A percentile compares a stretch with the other conserved stretches of the same genome.
These are phyloP conservation scores for Mesoclemmys tuberculata DNA, from an alignment of 2,113 vertebrate species.

Conservation along the genomic window DNA sequence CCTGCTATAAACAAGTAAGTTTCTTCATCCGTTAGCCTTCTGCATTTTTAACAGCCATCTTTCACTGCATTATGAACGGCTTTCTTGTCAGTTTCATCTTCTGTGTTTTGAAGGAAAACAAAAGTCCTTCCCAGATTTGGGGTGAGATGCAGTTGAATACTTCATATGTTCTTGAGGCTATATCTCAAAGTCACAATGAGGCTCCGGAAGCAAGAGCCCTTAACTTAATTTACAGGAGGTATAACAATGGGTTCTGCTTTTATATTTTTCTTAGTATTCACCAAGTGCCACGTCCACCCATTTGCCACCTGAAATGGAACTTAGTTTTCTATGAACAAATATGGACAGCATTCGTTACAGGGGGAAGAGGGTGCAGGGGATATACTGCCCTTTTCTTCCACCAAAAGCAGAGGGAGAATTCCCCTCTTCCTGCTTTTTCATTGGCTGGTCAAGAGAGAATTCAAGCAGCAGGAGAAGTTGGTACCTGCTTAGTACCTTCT, in stretches of 20 bases:
- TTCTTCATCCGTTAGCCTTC: conserved; percentile 43
- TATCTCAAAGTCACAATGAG: conserved; percentile 19
- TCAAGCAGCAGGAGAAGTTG: not conserved
- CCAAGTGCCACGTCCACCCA: not conserved
- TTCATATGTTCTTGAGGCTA: conserved; percentile 12
- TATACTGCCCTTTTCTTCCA: not conserved
- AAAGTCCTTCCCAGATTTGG: conserved; percentile 28
- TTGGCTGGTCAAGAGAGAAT: conserved; percentile 30
- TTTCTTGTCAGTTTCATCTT: conserved; percentile 33
- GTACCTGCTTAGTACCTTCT: not conserved
- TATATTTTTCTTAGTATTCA: not conserved
- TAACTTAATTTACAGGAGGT: conserved; percentile 21
- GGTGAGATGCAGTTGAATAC: conserved; percentile 39
- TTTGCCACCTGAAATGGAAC: conserved; percentile 29
- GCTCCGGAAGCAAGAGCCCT: not conserved
- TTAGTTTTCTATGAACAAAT: conserved; percentile 33
- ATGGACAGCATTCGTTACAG: conserved; percentile 27
- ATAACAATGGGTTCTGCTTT: not conserved
- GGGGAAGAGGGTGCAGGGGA: not conserved
- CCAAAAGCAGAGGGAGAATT: not conserved
- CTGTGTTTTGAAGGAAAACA: not conserved
- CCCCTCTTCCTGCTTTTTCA: conserved; percentile 54
- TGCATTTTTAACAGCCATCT: conserved; percentile 61
- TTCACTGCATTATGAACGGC: conserved; percentile 32
- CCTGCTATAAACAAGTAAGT: conserved; percentile 43